Conservation (phyloP, 2,888 invertebrate genomes). For the Parthenolecanium corni region DNA sequence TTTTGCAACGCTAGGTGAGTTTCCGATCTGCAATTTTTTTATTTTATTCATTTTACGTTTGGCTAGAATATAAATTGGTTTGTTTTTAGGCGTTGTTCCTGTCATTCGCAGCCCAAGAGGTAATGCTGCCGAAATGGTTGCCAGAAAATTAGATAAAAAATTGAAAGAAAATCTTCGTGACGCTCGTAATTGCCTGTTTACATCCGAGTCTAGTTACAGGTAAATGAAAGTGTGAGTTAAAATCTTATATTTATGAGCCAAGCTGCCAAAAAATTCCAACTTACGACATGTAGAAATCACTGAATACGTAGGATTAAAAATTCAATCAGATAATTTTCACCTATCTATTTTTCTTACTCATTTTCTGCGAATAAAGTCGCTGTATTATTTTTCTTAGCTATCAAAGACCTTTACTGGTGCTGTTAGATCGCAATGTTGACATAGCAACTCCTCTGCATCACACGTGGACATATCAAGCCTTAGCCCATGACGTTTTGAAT, state of each 20-base stretch:
- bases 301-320: not conserved
- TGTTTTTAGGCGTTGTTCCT: constrained; percentile 59
- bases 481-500: constrained; percentile 91
- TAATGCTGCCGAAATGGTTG: constrained; percentile 97
- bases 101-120: constrained; percentile 84
- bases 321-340: no score
- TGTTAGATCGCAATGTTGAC: constrained; percentile 88
- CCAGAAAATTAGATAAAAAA: constrained; percentile 92
- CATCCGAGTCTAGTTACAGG: constrained; percentile 47
- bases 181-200: constrained; percentile 89
- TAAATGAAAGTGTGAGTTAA: not conserved
- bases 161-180: constrained; percentile 93
- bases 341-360: no score
- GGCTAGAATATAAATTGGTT: not conserved
- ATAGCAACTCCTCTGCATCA: constrained; percentile 97
- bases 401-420: constrained; percentile 80
- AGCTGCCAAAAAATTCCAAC: not conserved
- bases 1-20: constrained; percentile 81
- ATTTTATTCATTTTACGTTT: not conserved
- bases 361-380: no score
- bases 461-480: constrained; percentile 99
- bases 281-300: not conserved
- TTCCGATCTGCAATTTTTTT: no score
- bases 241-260: not conserved
- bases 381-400: constrained; percentile 52